Base-by-base conservation (phyloP, 2,113 vertebrate genomes). In the Mungos mungo region DNA sequence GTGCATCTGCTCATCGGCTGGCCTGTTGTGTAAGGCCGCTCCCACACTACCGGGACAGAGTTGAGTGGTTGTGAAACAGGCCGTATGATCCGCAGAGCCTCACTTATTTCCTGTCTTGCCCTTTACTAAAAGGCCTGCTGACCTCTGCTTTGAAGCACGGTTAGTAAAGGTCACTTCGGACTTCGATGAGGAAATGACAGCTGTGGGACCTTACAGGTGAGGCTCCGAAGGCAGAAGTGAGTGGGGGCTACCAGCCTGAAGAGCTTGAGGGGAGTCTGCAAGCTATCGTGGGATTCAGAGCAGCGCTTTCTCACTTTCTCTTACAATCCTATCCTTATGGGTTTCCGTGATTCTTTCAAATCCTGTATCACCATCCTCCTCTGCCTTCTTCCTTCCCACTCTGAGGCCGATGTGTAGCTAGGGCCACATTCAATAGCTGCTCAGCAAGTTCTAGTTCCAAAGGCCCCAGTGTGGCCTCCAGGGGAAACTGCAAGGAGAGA, bases 41-140 rank as follows among this genome's bases (percentile, higher is more conserved):
- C 63, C 68, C 16, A 4, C 19, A 6, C 83, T 10, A 5, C 25
- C 15, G 19, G 21, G 66, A 25, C 83, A 74, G 60, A 72, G 35
- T 0, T 65, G 31, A 74, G 11, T 2, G 18, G 25, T 0, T 41
- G 5, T 25, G 47, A 85, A 2, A 47, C 21, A 60, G 33, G 21
- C 2, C 0, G 0, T 5, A 2, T 1, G 5, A n/a, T n/a, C 52
- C 14, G 0, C 7, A 52, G 57, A 84, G 65, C 54, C 80, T 68
- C 14, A 18, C 23, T 10, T 16, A 47, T 41, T 57, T n/a, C 35
- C 60, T 27, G 3, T 27, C 33, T 41, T 3, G 11, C 35, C 25
- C 35, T 71, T 84, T 27, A 91, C 5, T 8, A 35, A 90, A 69
- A 50, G 2, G 16, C 76, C 76, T 91, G 77, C 60, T 0, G 16